These are phyloP conservation scores for Penaeus monodon DNA, from an alignment of 2,888 invertebrate genomes.

Conservation along the genomic window DNA sequence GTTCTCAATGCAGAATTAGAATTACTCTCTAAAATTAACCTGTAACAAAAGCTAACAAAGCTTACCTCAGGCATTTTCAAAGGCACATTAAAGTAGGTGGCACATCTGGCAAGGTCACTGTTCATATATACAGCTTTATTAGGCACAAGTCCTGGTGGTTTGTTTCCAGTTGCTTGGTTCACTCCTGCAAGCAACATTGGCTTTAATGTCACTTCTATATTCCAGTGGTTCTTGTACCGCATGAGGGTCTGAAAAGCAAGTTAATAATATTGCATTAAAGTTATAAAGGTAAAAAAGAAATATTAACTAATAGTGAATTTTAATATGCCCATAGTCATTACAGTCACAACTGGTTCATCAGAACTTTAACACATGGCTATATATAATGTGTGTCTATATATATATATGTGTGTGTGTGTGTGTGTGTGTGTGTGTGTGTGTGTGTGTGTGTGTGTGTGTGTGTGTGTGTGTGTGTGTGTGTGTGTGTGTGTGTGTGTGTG, in stretches of 20 bases:
- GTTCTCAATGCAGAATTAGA: not conserved
- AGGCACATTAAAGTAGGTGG: slow-evolving; percentile 43
- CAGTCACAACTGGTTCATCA: no score
- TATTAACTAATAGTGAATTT: no score
- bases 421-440: no score
- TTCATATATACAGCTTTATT: slow-evolving; percentile 42
- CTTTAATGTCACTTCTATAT: slow-evolving; percentile 34
- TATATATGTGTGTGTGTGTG: no score
- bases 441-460: no score
- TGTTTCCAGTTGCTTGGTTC: slow-evolving; percentile 33
- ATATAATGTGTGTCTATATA: no score
- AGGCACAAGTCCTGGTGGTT: slow-evolving; percentile 34
- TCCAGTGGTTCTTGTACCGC: slow-evolving; percentile 47
- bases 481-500: no score
- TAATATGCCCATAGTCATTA: no score
- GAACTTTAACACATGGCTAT: no score
- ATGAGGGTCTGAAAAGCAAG: slow-evolving; percentile 27
- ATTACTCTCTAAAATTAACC: not conserved
- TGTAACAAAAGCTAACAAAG: not conserved
- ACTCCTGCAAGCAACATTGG: slow-evolving; percentile 30
- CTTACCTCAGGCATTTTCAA: slow-evolving; percentile 27
- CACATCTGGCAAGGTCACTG: slow-evolving; percentile 27
- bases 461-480: no score
- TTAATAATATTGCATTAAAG: not conserved
- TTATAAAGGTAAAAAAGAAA: no score